Evolutionary conservation across 64 coral and sea anemone species (phyloP), one percentile per base, ranked within the genome.

Genomic region (Catalaphyllia jardinei): DNA sequence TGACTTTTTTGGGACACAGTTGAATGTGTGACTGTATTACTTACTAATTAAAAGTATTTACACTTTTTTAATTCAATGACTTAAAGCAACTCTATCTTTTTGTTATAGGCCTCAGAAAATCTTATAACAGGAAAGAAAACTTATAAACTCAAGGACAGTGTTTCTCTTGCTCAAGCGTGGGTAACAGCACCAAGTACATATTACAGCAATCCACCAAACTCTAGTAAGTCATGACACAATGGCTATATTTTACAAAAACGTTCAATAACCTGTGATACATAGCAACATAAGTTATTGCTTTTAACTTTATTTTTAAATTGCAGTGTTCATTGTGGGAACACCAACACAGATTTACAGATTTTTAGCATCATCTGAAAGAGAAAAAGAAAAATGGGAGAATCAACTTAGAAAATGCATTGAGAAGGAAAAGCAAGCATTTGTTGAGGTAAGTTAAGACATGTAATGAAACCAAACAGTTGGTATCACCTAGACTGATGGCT

Each of bases 251-350:
- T 12, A 8, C 42, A 39, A 39, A 39, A 39, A 2, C 38, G 4
- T 39, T 39, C 38, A 39, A 39, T 39, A 39, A 39, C 4, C 2
- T 39, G 38, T 39, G 38, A 39, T 39, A 39, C 38, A 39, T 39
- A 39, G 38, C 38, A 39, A 39, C 38, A 39, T 4, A 39, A 39
- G 4, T 4, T 39, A 3, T 39, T 39, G 4, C 38, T 39, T 39
- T 39, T 3, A 39, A 39, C 50, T 10, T 33, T 79, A 7, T 81
- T 29, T 60, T 19, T 89, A 78, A 52, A 60, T 73, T 79, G 0
- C 78, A 98, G 96, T 94, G 96, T 98, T 98, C 78, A 61, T 98
- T 31, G 75, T 98, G 22, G 96, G 96, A 38, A 91, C 93, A 19
- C 93, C 96, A 50, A 90, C 83, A 22, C 90, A 94, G 76, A 91